A percentile compares a stretch with the other conserved stretches of the same genome.
Evolutionary conservation across 2,113 vertebrate genomes (phyloP).

Genomic region (Ardeotis arabs): DNA sequence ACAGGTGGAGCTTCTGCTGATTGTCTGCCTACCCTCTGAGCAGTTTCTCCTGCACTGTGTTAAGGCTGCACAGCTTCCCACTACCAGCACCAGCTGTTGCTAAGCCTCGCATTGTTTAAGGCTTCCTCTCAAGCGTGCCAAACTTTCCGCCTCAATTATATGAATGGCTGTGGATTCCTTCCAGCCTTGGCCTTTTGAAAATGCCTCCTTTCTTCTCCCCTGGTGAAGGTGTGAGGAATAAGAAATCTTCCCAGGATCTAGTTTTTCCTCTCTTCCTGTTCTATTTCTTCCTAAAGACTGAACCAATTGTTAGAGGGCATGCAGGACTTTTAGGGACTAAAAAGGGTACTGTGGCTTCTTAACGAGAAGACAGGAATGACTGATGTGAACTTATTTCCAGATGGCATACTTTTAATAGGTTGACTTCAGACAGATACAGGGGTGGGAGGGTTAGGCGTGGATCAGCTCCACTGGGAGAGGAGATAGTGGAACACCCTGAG

Average conservation of each 20-base stretch:
- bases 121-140: neutral
- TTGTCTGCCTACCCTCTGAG: neutral
- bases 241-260: neutral
- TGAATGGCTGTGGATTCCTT: neutral
- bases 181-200: neutral
- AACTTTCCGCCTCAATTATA: neutral
- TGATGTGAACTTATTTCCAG: neutral
- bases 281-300: neutral
- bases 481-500: neutral
- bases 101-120: neutral
- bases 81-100: neutral
- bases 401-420: neutral
- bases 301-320: neutral
- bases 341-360: neutral
- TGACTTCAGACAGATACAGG: neutral
- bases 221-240: neutral
- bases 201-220: neutral
- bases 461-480: neutral
- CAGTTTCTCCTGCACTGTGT: neutral
- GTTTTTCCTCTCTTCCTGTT: neutral
- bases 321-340: neutral
- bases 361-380: neutral
- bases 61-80: neutral
- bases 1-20: neutral
- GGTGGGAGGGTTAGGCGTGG: neutral